Percentiles rank a stretch among this genome's conserved stretches.
These are phyloP conservation scores for Apodemus agrarius DNA, from an alignment of 2,797 vertebrate species.

Conservation along the genomic window DNA sequence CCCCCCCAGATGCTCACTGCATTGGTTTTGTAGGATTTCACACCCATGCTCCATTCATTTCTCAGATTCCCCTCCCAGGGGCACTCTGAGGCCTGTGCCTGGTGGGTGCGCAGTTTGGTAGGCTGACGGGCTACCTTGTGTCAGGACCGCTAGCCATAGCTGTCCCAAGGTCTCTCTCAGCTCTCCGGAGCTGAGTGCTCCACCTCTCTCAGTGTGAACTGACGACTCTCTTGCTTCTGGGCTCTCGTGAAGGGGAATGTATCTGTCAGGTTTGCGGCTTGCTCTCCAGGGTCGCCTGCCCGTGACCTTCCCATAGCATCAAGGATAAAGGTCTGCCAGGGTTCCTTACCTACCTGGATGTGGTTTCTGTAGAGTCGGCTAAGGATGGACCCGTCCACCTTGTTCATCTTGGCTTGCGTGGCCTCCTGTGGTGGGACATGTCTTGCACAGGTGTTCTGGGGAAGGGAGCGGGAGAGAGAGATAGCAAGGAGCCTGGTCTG, in stretches of 20 bases:
- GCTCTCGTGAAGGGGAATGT: neutral
- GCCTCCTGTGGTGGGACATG: conserved; percentile 89
- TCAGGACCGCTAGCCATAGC: no score
- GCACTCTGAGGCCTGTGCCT: neutral
- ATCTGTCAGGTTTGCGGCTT: neutral
- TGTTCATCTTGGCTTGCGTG: conserved; percentile 91
- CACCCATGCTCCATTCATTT: neutral
- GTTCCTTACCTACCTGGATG: conserved; percentile 88
- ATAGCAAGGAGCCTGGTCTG: neutral
- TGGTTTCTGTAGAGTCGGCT: conserved; percentile 93
- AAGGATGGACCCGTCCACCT: conserved; percentile 90
- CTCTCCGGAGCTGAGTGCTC: neutral
- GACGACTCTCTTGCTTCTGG: neutral
- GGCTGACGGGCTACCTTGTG: neutral
- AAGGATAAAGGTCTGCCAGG: neutral
- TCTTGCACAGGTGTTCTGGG: conserved; percentile 87
- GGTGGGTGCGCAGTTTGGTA: neutral
- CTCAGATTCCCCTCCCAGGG: neutral
- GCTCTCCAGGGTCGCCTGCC: neutral
- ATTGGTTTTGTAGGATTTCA: neutral
- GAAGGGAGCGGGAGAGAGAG: neutral
- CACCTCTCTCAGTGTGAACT: neutral
- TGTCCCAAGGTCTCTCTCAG: neutral
- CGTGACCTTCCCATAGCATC: neutral
- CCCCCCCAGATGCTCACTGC: neutral